phyloP scores from a whole-genome alignment of 2,113 vertebrate species.

The Catharus fuscescens region DNA sequence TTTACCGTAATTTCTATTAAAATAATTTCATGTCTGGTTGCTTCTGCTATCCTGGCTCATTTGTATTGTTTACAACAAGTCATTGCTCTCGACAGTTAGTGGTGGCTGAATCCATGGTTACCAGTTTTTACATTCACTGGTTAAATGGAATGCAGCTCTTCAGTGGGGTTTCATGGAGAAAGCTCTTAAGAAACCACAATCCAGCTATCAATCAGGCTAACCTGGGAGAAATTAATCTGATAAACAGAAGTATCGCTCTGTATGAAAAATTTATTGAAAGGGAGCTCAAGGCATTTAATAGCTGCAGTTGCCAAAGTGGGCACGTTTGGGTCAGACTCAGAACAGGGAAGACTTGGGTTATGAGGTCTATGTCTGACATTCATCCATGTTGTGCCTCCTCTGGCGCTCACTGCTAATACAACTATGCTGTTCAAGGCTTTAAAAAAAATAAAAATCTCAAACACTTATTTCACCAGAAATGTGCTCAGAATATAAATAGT shows the following conservation, averaged over 20 bases:
- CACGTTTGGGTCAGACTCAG: constrained; percentile 38
- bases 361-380: constrained; percentile 64
- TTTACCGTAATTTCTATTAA: constrained; percentile 86
- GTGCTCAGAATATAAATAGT: constrained; percentile 58
- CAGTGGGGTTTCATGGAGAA: constrained; percentile 74
- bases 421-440: constrained; percentile 57
- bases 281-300: constrained; percentile 53
- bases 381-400: constrained; percentile 37
- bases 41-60: constrained; percentile 80
- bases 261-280: constrained; percentile 75
- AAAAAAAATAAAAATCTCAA: constrained; percentile 23
- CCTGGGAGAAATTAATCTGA: constrained; percentile 82
- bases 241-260: constrained; percentile 60
- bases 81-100: constrained; percentile 79
- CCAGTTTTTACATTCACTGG: constrained; percentile 81
- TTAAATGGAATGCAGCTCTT: constrained; percentile 82
- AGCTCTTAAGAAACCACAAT: constrained; percentile 79
- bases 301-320: constrained; percentile 48
- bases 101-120: constrained; percentile 84
- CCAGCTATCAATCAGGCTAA: constrained; percentile 80
- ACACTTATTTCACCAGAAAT: constrained; percentile 61
- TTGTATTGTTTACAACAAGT: constrained; percentile 85
- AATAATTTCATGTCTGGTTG: constrained; percentile 85
- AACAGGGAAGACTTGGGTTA: background rate
- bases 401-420: constrained; percentile 57